These are phyloP conservation scores for Strigops habroptila DNA, from an alignment of 2,113 vertebrate species.

Conservation along the genomic window DNA sequence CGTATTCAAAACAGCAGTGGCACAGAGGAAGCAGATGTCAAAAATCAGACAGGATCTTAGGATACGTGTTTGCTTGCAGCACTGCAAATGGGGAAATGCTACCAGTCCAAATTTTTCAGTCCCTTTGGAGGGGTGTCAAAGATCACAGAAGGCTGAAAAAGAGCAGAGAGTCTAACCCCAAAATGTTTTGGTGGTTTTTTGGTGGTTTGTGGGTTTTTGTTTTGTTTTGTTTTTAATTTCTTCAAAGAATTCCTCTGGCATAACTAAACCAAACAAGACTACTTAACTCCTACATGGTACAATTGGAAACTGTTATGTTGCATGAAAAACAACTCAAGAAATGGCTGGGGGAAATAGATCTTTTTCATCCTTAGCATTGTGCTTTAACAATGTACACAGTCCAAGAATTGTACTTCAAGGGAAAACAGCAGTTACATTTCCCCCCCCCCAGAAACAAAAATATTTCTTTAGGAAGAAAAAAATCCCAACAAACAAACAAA, in stretches of 20 bases:
- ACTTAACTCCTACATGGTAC: constrained; percentile 25
- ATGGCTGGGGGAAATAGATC: constrained; percentile 23
- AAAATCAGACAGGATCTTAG: background rate
- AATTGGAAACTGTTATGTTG: background rate
- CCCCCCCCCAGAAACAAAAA: background rate
- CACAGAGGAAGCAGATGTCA: background rate
- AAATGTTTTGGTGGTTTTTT: background rate
- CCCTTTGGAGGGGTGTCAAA: background rate
- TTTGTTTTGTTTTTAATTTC: background rate
- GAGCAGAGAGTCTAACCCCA: background rate
- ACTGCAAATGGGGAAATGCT: background rate
- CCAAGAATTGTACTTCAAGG: background rate
- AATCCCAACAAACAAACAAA: background rate
- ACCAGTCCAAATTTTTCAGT: background rate
- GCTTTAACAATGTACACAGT: background rate
- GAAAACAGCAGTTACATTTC: background rate
- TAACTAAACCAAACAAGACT: constrained; percentile 35
- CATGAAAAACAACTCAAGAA: constrained; percentile 31
- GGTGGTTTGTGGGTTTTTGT: no score
- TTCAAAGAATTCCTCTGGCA: constrained; percentile 13
- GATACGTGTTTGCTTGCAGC: background rate
- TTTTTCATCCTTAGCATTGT: constrained; percentile 22
- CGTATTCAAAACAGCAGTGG: background rate
- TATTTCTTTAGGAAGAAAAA: background rate
- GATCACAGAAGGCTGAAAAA: background rate